phyloP scores from a whole-genome alignment of 2,797 vertebrate genomes.

The Hirundo rustica region DNA sequence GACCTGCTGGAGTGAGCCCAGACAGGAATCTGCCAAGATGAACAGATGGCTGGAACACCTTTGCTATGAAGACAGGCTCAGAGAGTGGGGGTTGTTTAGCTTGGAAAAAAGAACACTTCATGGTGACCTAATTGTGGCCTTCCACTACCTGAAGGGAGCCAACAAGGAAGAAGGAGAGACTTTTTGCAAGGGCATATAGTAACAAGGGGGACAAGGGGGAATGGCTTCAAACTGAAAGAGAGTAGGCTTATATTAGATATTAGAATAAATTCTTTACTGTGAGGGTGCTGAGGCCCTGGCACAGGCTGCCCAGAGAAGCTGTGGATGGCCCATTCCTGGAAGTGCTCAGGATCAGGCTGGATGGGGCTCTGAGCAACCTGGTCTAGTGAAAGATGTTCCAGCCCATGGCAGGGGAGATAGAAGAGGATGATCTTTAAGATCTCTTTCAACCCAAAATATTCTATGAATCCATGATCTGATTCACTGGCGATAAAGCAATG shows the following conservation, averaged over 20 bases:
- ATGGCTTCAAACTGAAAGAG: not conserved
- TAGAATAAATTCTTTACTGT: not conserved
- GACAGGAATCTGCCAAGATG: rapidly evolving
- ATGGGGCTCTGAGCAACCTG: not conserved
- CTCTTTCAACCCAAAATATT: not conserved
- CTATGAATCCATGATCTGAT: not conserved
- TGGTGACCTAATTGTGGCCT: not conserved
- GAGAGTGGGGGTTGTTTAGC: not conserved
- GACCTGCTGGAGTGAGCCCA: rapidly evolving
- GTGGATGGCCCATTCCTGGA: not conserved
- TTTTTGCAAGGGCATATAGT: not conserved
- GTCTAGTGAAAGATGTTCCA: not conserved
- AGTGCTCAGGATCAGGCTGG: too few relatives aligned
- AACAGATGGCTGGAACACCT: rapidly evolving
- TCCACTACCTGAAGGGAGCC: not conserved
- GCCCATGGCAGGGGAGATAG: not conserved
- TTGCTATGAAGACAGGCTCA: not conserved
- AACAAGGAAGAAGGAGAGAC: too few relatives aligned
- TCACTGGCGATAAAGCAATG: not conserved
- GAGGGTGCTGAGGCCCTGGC: not conserved
- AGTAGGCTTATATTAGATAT: not conserved
- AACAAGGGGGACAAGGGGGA: not conserved
- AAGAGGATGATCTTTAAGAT: not conserved
- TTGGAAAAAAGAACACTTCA: not conserved
- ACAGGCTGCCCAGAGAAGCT: not conserved